Base-by-base conservation (phyloP, 2,888 invertebrate species). In the Hypolimnas misippus region DNA sequence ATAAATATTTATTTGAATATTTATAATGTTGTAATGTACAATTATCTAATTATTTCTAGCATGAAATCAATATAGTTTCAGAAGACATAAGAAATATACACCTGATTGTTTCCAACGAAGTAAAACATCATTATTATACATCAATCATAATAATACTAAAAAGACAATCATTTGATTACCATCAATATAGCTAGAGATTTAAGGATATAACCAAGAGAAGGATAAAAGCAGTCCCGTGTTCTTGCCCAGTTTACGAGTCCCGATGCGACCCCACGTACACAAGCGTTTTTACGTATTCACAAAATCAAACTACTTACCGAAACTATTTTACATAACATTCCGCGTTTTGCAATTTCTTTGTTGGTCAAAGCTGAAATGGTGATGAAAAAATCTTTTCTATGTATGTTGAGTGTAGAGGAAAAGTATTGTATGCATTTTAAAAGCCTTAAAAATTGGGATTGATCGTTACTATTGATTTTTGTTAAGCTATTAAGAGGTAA, bases 181-280 rank as follows among this genome's bases (percentile, higher is more conserved):
- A 44, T 44, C 59, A 55, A 65, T 62, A 67, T 67, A 65, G 17
- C 8, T 52, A 51, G 42, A 63, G 67, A 66, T 67, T 67, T 65
- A 61, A 66, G 66, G 69, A 70, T 69, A 66, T 69, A 62, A 51
- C 67, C 55, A 14, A 66, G 70, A 70, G 64, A 64, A 67, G 68
- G 74, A 67, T 77, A 76, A 79, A 74, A 80, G 75, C 72, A 16
- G 69, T 71, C 25, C 62, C 76, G 67, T 79, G 79, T 63, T 82
- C 60, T 62, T 44, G 66, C n/a, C 16, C 68, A 63, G 42, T 74
- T 76, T 75, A 76, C 68, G 76, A 60, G 52, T 33, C 53, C 53
- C 35, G n/a, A 21, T 14, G 53, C 53, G 49, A 12, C 29, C 57
- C 25, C 17, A n/a, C 62, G 31, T 44, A 29, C 21, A 31, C 12